These are phyloP conservation scores for Papilio xuthus DNA, from an alignment of 1,140 invertebrate species.

Conservation along the genomic window DNA sequence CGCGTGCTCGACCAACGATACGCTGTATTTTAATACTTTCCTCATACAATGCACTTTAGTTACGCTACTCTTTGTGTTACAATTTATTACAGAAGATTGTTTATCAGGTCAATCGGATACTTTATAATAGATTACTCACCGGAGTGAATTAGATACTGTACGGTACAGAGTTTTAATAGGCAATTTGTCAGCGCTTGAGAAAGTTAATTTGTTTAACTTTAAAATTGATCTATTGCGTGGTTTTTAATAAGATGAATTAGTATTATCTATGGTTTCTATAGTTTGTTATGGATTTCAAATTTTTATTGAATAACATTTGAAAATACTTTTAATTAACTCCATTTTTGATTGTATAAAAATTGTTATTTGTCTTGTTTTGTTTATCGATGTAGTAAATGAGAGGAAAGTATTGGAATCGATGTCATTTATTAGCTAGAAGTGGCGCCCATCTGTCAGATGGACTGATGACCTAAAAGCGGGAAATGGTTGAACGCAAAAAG, in stretches of 20 bases:
- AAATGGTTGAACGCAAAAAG: neutral
- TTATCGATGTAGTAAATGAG: too few relatives aligned
- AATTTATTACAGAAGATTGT: constrained; percentile 36
- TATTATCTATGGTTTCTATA: neutral
- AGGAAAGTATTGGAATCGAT: neutral
- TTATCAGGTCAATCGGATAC: constrained; percentile 27
- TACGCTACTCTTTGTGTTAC: constrained; percentile 32
- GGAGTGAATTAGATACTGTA: constrained; percentile 18
- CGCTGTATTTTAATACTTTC: constrained; percentile 50
- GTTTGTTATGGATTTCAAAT: neutral
- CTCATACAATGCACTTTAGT: constrained; percentile 39
- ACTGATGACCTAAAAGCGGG: neutral
- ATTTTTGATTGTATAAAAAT: too few relatives aligned
- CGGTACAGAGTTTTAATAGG: constrained; percentile 19
- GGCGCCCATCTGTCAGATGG: neutral
- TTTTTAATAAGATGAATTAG: neutral
- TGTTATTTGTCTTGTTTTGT: too few relatives aligned
- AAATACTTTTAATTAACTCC: too few relatives aligned
- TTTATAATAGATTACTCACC: constrained; percentile 20
- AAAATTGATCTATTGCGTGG: neutral
- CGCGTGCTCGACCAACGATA: constrained; percentile 45
- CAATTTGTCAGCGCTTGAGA: constrained; percentile 27
- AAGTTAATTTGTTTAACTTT: constrained; percentile 24
- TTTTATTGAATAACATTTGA: neutral
- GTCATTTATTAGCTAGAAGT: neutral